Conservation (phyloP, 2,113 vertebrate species). For the Turnix velox region DNA sequence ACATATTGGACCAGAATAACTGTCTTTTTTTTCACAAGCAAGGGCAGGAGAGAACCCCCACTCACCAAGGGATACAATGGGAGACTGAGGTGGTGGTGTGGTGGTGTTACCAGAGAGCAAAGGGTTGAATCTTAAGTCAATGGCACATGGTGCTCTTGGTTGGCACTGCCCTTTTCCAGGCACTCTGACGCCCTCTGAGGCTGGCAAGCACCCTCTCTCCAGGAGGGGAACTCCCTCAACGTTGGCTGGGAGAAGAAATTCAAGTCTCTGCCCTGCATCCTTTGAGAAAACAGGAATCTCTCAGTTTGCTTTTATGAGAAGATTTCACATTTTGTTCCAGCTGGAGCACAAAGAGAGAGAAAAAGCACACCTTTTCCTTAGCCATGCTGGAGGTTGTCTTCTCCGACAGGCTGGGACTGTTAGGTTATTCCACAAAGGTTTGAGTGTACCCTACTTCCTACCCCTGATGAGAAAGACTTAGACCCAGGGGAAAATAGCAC, state of each 20-base stretch:
- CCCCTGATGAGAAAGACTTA: not conserved
- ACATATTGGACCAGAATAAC: not conserved
- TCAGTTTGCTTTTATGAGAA: conserved; percentile 69
- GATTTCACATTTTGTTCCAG: conserved; percentile 61
- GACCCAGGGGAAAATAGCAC: not conserved
- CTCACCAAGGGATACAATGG: not conserved
- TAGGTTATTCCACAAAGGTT: not conserved
- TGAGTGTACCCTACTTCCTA: not conserved
- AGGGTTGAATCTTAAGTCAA: rapidly evolving
- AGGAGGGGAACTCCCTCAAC: conserved; percentile 57
- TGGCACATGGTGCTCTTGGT: rapidly evolving
- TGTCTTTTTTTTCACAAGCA: not conserved
- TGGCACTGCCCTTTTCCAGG: conserved; percentile 11
- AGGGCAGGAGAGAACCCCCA: not conserved
- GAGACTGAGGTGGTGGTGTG: rapidly evolving
- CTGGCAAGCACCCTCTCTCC: conserved; percentile 41
- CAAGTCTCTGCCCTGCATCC: conserved; percentile 52
- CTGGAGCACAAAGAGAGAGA: conserved; percentile 48
- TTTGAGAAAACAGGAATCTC: conserved; percentile 73
- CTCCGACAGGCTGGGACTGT: not conserved
- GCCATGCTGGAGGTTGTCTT: conserved; percentile 12
- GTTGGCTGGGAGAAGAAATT: conserved; percentile 55
- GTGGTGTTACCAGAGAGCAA: not conserved
- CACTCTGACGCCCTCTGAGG: not conserved
- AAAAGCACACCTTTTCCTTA: conserved; percentile 21